phyloP scores from a whole-genome alignment of 2,888 invertebrate genomes.

The Drosophila koepferae region DNA sequence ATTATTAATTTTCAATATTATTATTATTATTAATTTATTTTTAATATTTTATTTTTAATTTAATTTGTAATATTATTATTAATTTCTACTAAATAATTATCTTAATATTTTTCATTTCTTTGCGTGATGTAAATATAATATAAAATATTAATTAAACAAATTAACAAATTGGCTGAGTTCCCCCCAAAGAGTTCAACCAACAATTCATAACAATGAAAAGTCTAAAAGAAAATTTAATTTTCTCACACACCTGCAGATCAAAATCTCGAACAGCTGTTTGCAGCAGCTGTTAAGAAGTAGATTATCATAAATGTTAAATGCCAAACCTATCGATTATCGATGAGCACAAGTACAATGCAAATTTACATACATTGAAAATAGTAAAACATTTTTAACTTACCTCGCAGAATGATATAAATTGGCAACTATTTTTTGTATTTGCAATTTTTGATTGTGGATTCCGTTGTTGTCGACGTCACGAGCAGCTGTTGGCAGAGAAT shows the following conservation, averaged over 20 bases:
- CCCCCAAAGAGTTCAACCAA: neutral
- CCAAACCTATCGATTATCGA: conserved; percentile 10
- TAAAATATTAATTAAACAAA: neutral
- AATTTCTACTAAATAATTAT: too few relatives aligned
- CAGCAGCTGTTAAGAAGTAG: conserved; percentile 11
- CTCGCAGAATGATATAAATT: conserved; percentile 25
- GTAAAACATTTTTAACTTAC: conserved; percentile 32
- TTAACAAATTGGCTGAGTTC: neutral
- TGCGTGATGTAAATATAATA: too few relatives aligned
- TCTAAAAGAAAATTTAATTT: neutral
- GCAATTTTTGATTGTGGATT: conserved; percentile 25
- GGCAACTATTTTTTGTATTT: conserved; percentile 20
- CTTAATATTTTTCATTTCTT: too few relatives aligned
- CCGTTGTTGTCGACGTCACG: conserved; percentile 40
- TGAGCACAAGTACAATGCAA: neutral
- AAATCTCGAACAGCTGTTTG: conserved; percentile 14
- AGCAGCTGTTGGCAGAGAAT: conserved; percentile 49
- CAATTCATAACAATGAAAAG: neutral
- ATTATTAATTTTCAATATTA: too few relatives aligned
- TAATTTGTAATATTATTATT: too few relatives aligned
- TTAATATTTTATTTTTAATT: too few relatives aligned
- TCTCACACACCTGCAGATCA: neutral
- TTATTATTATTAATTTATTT: too few relatives aligned
- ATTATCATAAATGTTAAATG: conserved; percentile 6
- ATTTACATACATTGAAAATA: neutral